phyloP scores from a whole-genome alignment of 2,113 vertebrate species.

The Ciconia boyciana region DNA sequence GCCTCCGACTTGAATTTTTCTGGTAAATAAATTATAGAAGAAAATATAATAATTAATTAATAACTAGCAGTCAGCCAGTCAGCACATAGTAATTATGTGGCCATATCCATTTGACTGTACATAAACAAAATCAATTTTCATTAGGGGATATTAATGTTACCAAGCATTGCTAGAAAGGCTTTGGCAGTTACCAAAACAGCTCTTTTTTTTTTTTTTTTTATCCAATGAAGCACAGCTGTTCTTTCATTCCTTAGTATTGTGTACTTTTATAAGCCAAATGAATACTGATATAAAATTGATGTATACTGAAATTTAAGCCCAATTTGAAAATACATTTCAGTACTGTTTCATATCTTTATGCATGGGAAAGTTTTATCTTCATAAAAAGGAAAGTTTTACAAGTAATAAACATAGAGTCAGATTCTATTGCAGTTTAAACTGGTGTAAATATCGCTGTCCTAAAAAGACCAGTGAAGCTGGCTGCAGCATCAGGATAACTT shows the following conservation, averaged over 20 bases:
- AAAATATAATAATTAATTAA: slow-evolving; percentile 74
- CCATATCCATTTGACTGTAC: slow-evolving; percentile 53
- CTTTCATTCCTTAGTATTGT: slow-evolving; percentile 14
- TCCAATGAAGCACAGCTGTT: slow-evolving; percentile 17
- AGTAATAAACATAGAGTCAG: not conserved
- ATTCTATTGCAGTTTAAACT: not conserved
- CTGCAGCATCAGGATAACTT: not conserved
- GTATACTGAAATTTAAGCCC: not conserved
- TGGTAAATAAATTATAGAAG: slow-evolving; percentile 60
- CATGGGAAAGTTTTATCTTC: not conserved
- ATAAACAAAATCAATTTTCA: slow-evolving; percentile 79
- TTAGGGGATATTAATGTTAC: slow-evolving; percentile 62
- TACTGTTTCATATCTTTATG: not conserved
- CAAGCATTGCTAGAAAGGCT: slow-evolving; percentile 26
- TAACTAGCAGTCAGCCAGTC: slow-evolving; percentile 55
- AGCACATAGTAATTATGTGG: slow-evolving; percentile 60
- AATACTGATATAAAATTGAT: slow-evolving; percentile 18
- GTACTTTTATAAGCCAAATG: not conserved
- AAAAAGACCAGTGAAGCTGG: not conserved
- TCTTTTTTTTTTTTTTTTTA: slow-evolving; percentile 20
- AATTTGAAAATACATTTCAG: not conserved
- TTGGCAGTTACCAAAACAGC: not conserved
- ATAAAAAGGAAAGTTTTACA: not conserved
- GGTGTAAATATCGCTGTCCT: not conserved
- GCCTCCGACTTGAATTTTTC: slow-evolving; percentile 39